Evolutionary conservation across 2,797 vertebrate species (phyloP).

Genomic region (Gadopsis marmoratus): DNA sequence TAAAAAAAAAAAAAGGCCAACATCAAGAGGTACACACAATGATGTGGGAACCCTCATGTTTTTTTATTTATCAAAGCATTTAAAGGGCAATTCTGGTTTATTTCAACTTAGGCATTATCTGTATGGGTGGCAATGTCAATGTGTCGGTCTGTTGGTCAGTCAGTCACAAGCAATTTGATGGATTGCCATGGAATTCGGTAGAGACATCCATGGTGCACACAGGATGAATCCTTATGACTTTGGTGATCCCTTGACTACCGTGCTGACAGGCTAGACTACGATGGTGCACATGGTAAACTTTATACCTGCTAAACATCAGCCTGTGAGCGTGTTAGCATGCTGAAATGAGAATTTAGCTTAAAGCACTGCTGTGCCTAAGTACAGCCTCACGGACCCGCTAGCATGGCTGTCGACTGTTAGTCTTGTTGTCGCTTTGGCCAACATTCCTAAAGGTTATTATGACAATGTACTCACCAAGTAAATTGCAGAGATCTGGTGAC

Average conservation of each 20-base stretch:
- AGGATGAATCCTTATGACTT: not conserved
- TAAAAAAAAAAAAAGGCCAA: not conserved
- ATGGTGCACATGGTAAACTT: not conserved
- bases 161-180: slow-evolving; percentile 4
- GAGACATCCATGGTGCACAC: not conserved
- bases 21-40: not conserved
- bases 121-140: not conserved
- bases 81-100: slow-evolving; percentile 32
- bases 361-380: not conserved
- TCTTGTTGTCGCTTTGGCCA: slow-evolving; percentile 3
- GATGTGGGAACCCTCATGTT: not conserved
- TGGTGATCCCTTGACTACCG: not conserved
- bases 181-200: not conserved
- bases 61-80: slow-evolving; percentile 10
- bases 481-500: not conserved
- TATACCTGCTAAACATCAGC: not conserved
- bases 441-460: not conserved
- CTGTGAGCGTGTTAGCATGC: not conserved
- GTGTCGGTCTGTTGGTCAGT: not conserved
- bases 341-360: slow-evolving; percentile 7
- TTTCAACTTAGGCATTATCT: slow-evolving; percentile 9
- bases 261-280: not conserved
- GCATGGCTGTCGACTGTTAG: not conserved
- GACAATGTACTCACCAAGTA: not conserved
- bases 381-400: not conserved